phyloP scores from a whole-genome alignment of 2,797 vertebrate species.

The Meriones psammophilus region DNA sequence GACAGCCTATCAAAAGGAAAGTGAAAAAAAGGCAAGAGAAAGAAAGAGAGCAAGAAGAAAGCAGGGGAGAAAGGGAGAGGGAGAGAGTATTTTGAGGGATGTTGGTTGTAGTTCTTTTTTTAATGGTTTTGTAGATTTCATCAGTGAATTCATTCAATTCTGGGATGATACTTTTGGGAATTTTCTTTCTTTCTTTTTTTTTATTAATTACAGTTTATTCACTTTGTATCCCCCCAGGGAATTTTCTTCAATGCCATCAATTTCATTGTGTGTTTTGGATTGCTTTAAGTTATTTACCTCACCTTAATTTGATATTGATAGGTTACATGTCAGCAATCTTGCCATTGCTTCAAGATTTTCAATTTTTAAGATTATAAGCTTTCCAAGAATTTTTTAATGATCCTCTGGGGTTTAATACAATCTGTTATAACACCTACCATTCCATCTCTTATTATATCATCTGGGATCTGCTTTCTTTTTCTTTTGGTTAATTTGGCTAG shows the following conservation, averaged over 20 bases:
- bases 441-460: neutral
- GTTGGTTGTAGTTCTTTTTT: neutral
- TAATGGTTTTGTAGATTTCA: neutral
- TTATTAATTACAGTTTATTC: too few relatives aligned
- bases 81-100: neutral
- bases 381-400: neutral
- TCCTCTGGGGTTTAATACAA: neutral
- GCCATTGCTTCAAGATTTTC: neutral
- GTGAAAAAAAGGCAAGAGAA: neutral
- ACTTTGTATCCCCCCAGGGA: too few relatives aligned
- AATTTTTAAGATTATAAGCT: neutral
- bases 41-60: neutral
- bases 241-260: neutral
- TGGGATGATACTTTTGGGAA: neutral
- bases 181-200: too few relatives aligned
- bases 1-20: neutral
- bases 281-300: neutral
- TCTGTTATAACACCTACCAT: neutral
- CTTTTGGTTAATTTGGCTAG: neutral
- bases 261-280: neutral
- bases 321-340: neutral
- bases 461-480: neutral
- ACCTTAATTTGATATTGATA: neutral
- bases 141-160: neutral
- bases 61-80: neutral